Conservation (phyloP, 2,888 invertebrate genomes). For the Lasioglossum malachurum region DNA sequence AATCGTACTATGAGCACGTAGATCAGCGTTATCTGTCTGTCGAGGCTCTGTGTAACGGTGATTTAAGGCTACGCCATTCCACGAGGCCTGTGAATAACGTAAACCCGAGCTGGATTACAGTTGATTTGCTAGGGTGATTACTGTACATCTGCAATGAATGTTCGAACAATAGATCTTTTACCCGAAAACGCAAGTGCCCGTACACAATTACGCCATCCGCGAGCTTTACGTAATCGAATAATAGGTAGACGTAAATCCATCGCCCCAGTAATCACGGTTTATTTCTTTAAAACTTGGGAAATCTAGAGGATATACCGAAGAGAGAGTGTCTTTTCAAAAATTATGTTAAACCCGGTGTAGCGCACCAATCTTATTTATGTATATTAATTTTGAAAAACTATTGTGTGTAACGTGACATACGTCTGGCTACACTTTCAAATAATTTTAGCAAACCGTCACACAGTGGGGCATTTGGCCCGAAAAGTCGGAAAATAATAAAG, state of each 20-base stretch:
- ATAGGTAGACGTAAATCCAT: constrained; percentile 22
- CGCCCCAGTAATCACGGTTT: constrained; percentile 20
- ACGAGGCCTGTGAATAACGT: constrained; percentile 16
- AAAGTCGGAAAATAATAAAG: no score
- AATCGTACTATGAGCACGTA: no score
- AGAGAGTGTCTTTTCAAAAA: no score
- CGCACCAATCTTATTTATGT: no score
- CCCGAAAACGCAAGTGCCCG: constrained; percentile 28
- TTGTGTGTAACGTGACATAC: no score
- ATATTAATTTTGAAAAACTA: no score
- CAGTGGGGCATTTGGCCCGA: no score
- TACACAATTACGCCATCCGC: not conserved
- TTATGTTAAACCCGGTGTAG: no score
- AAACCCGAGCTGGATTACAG: constrained; percentile 23
- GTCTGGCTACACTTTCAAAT: no score
- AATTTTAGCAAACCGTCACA: no score
- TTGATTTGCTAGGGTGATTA: constrained; percentile 33
- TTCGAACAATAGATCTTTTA: constrained; percentile 42
- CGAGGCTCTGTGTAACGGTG: constrained; percentile 13
- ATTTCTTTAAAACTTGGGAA: not conserved
- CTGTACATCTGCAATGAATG: constrained; percentile 29
- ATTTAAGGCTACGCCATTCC: constrained; percentile 33
- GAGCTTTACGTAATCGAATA: constrained; percentile 26
- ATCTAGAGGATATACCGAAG: no score
- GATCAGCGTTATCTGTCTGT: not conserved